Evolutionary conservation across 2,113 vertebrate species (phyloP).

Genomic region (Drymodes brunneopygia): DNA sequence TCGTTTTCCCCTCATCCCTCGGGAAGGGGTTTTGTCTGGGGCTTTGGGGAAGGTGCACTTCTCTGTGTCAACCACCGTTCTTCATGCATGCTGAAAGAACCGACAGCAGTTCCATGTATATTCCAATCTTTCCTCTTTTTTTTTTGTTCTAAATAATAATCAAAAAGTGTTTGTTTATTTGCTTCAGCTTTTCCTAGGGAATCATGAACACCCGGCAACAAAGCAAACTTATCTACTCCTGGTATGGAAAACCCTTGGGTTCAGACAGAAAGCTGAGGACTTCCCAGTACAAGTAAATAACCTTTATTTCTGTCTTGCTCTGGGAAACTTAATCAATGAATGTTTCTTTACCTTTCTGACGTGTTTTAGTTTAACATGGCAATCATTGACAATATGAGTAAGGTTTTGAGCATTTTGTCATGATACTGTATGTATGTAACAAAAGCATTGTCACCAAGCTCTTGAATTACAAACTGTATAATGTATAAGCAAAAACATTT

Average conservation of each 20-base stretch:
- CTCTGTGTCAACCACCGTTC: too few relatives aligned
- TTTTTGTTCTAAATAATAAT: background rate
- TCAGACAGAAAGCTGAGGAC: constrained; percentile 73
- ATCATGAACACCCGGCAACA: constrained; percentile 73
- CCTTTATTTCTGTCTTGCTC: background rate
- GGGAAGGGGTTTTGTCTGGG: background rate
- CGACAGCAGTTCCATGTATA: accelerated
- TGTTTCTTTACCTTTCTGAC: background rate
- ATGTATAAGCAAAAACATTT: background rate
- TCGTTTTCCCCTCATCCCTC: background rate
- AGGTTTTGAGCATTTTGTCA: background rate
- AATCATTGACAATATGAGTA: background rate
- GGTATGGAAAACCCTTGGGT: constrained; percentile 68
- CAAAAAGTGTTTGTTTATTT: background rate
- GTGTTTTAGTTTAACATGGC: accelerated
- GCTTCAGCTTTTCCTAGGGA: background rate
- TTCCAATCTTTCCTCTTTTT: background rate
- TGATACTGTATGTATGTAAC: accelerated
- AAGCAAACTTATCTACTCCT: constrained; percentile 68
- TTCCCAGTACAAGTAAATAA: constrained; percentile 52
- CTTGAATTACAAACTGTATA: background rate
- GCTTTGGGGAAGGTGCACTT: background rate
- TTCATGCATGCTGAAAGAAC: accelerated
- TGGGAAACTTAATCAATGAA: background rate
- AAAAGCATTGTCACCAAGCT: background rate